A percentile compares a stretch with the other conserved stretches of the same genome.
phyloP scores from a whole-genome alignment of 2,888 invertebrate genomes.

The Tenthredo distinguenda region DNA sequence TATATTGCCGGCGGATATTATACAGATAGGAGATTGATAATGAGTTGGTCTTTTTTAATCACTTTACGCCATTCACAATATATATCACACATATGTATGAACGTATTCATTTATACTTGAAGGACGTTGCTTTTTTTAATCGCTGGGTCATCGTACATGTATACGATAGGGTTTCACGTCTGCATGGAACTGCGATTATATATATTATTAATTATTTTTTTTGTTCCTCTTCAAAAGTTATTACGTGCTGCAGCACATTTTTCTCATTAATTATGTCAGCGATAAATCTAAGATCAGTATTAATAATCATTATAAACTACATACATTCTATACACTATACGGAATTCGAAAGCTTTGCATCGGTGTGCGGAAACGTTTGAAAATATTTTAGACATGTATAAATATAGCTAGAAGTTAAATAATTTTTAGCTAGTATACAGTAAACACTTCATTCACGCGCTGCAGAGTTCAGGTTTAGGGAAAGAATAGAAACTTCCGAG shows the following conservation, averaged over 20 bases:
- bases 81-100: neutral
- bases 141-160: conserved; percentile 37
- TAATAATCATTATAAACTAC: neutral
- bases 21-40: neutral
- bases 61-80: neutral
- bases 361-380: neutral
- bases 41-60: neutral
- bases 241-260: neutral
- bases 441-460: neutral
- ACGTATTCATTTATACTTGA: conserved; percentile 23
- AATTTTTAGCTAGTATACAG: conserved; percentile 2
- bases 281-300: neutral
- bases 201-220: neutral
- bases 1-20: neutral
- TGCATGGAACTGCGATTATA: conserved; percentile 3
- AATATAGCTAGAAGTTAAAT: neutral
- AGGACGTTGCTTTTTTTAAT: conserved; percentile 36
- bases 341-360: too few species aligned
- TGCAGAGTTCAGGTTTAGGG: neutral
- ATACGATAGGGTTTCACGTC: conserved; percentile 3
- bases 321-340: too few species aligned
- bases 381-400: neutral
- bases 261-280: conserved; percentile 3
- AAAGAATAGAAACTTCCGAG: neutral
- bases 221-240: neutral